phyloP scores from a whole-genome alignment of 2,797 vertebrate species.

The Gobio occitaniae region DNA sequence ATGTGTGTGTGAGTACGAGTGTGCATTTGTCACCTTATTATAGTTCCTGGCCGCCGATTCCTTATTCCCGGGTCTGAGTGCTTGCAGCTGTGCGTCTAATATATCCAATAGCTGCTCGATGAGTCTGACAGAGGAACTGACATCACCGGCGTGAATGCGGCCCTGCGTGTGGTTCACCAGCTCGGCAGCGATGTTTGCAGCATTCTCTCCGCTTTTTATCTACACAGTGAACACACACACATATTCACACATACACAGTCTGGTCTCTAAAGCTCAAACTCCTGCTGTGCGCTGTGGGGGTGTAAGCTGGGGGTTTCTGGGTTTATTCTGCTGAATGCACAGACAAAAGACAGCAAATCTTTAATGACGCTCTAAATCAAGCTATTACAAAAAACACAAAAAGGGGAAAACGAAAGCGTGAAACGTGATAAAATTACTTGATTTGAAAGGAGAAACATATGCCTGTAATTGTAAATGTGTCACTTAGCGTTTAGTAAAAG shows the following conservation, averaged over 20 bases:
- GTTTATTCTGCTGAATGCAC: slow-evolving; percentile 37
- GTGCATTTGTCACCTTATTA: slow-evolving; percentile 83
- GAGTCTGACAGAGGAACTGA: slow-evolving; percentile 92
- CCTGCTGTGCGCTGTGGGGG: slow-evolving; percentile 34
- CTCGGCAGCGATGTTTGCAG: slow-evolving; percentile 91
- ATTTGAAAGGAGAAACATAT: slow-evolving; percentile 27
- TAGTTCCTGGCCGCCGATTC: slow-evolving; percentile 92
- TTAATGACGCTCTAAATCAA: slow-evolving; percentile 54
- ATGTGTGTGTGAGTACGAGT: slow-evolving; percentile 20
- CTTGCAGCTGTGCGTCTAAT: slow-evolving; percentile 92
- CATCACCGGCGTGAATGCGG: slow-evolving; percentile 91
- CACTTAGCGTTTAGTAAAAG: slow-evolving; percentile 5
- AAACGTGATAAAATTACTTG: slow-evolving; percentile 40
- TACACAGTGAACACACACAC: slow-evolving; percentile 63
- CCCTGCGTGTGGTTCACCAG: slow-evolving; percentile 91
- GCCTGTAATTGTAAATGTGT: slow-evolving; percentile 28
- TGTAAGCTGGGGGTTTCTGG: slow-evolving; percentile 31
- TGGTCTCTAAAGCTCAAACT: slow-evolving; percentile 38
- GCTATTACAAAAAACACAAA: slow-evolving; percentile 20
- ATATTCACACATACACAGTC: slow-evolving; percentile 36
- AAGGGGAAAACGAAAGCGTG: slow-evolving; percentile 5
- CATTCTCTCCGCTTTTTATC: slow-evolving; percentile 96
- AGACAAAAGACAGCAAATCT: slow-evolving; percentile 45
- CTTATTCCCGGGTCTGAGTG: slow-evolving; percentile 89
- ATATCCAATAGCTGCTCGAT: slow-evolving; percentile 95